Conservation (phyloP, 2,888 invertebrate genomes). For the Leucania comma region DNA sequence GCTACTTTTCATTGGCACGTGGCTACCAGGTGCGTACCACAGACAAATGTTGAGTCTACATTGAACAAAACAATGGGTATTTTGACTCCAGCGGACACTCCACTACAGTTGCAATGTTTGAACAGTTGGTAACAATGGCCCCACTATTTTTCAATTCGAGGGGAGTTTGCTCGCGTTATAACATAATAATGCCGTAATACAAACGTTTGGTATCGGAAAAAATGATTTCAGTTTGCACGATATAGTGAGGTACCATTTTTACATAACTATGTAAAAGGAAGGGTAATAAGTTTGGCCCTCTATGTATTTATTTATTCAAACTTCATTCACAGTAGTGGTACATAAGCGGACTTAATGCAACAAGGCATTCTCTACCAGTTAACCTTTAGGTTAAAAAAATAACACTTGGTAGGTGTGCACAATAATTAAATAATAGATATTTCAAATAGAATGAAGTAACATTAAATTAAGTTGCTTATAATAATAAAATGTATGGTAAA, state of each 20-base stretch:
- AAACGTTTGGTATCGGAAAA: constrained; percentile 45
- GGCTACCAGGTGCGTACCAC: constrained; percentile 78
- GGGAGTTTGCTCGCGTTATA: constrained; percentile 57
- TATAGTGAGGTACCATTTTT: background rate
- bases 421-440: too few relatives aligned
- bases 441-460: too few relatives aligned
- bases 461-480: too few relatives aligned
- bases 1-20: constrained; percentile 70
- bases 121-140: constrained; percentile 83
- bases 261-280: background rate
- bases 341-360: too few relatives aligned
- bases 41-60: constrained; percentile 80
- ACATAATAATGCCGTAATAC: constrained; percentile 59
- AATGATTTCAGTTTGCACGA: constrained; percentile 27
- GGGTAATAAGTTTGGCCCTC: background rate
- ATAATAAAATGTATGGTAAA: too few relatives aligned
- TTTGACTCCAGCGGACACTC: constrained; percentile 81
- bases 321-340: too few relatives aligned
- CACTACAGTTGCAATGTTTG: constrained; percentile 75
- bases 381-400: too few relatives aligned
- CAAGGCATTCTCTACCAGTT: too few relatives aligned
- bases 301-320: too few relatives aligned
- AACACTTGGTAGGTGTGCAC: too few relatives aligned
- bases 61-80: constrained; percentile 81
- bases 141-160: constrained; percentile 68